Percentiles rank a stretch among this genome's conserved stretches.
These are phyloP conservation scores for Pyrrhia umbra DNA, from an alignment of 2,888 invertebrate species.

Conservation along the genomic window DNA sequence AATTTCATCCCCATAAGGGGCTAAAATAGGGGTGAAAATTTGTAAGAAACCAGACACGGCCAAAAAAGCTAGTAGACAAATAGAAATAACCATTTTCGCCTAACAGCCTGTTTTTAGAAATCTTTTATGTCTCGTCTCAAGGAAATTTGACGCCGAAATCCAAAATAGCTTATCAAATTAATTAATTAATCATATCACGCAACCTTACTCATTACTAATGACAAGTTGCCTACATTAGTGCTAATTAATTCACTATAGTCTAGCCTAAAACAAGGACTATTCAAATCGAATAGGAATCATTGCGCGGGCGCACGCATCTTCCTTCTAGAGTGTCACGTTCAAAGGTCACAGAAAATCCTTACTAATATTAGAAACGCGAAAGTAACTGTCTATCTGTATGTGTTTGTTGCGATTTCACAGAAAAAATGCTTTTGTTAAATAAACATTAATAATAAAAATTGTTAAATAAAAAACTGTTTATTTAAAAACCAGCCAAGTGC, in stretches of 20 bases:
- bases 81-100: too few species aligned
- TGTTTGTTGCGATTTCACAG: not conserved
- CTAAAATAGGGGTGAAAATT: too few species aligned
- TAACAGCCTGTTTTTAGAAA: not conserved
- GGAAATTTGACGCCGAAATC: slow-evolving; percentile 25
- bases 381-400: too few species aligned
- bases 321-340: slow-evolving; percentile 1
- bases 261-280: slow-evolving; percentile 58
- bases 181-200: slow-evolving; percentile 47
- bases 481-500: too few species aligned
- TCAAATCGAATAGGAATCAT: slow-evolving; percentile 44
- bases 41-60: too few species aligned
- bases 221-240: slow-evolving; percentile 32
- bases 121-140: slow-evolving; percentile 18
- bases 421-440: too few species aligned
- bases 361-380: not conserved
- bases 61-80: too few species aligned
- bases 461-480: too few species aligned
- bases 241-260: slow-evolving; percentile 47
- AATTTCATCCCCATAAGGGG: too few species aligned
- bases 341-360: slow-evolving; percentile 42
- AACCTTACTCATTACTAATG: slow-evolving; percentile 2
- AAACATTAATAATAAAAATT: too few species aligned
- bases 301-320: slow-evolving; percentile 3
- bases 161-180: slow-evolving; percentile 12